These are phyloP conservation scores for Thalassophryne amazonica DNA, from an alignment of 2,797 vertebrate genomes.

Conservation along the genomic window DNA sequence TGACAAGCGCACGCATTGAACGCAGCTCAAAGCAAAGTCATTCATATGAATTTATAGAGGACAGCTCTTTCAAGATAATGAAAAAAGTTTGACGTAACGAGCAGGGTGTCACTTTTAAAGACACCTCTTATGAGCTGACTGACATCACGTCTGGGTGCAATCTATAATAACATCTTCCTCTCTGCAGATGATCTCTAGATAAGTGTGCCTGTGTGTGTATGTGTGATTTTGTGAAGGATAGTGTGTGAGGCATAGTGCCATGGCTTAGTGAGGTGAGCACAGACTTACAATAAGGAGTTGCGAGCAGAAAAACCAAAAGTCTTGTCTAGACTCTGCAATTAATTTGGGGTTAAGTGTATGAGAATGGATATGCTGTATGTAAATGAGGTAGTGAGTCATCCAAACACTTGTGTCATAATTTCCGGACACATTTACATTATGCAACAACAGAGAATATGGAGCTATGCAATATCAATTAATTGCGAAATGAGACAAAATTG, in stretches of 20 bases:
- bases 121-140: slow-evolving; percentile 56
- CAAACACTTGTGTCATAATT: too few species aligned
- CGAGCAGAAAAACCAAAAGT: slow-evolving; percentile 54
- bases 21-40: slow-evolving; percentile 6
- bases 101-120: slow-evolving; percentile 56
- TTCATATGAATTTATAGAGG: slow-evolving; percentile 2
- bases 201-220: slow-evolving; percentile 20
- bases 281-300: slow-evolving; percentile 39
- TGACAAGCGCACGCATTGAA: slow-evolving; percentile 5
- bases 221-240: slow-evolving; percentile 16
- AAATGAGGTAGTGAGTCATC: not conserved
- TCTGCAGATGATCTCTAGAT: slow-evolving; percentile 62
- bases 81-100: slow-evolving; percentile 39
- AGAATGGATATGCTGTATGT: slow-evolving; percentile 1
- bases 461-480: too few species aligned
- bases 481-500: too few species aligned
- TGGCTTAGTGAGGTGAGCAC: slow-evolving; percentile 31
- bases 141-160: slow-evolving; percentile 71
- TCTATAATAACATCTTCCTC: slow-evolving; percentile 67
- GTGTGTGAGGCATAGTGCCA: slow-evolving; percentile 1
- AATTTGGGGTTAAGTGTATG: slow-evolving; percentile 63
- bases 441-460: too few species aligned
- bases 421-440: too few species aligned
- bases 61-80: slow-evolving; percentile 24
- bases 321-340: slow-evolving; percentile 72